phyloP scores from a whole-genome alignment of 2,888 invertebrate species.

The Aspidapion aeneum region DNA sequence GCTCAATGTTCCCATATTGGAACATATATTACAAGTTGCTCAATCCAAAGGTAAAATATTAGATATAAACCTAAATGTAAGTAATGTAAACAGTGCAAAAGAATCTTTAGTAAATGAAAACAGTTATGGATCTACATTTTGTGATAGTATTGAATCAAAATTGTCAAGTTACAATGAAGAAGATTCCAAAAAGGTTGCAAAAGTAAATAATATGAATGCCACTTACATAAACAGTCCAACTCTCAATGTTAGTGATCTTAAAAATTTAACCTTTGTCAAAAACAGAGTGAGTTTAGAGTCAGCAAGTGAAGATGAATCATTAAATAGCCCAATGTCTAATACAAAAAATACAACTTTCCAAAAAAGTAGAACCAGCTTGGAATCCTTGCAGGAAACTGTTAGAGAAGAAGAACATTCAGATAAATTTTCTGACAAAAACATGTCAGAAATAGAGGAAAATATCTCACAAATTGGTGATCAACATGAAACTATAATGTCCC shows the following conservation, averaged over 20 bases:
- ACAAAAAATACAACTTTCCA: not conserved
- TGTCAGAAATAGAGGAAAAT: not conserved
- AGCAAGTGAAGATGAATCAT: not conserved
- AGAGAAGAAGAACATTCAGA: not conserved
- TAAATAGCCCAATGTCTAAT: not conserved
- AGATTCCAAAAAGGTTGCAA: not conserved
- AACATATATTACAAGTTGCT: slow-evolving; percentile 41
- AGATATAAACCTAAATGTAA: slow-evolving; percentile 34
- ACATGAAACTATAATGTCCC: not conserved
- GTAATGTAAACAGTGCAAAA: slow-evolving; percentile 20
- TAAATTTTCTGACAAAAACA: not conserved
- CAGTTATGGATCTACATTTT: not conserved
- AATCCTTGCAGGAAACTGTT: not conserved
- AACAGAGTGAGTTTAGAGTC: not conserved
- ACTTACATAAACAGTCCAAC: not conserved
- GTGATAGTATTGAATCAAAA: not conserved
- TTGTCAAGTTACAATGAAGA: not conserved
- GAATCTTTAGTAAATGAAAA: slow-evolving; percentile 27
- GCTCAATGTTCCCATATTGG: slow-evolving; percentile 38
- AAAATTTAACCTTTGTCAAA: not conserved
- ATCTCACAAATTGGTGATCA: not conserved
- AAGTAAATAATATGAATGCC: slow-evolving; percentile 1
- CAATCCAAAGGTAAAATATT: slow-evolving; percentile 34
- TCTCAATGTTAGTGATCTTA: not conserved
- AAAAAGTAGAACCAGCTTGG: not conserved